phyloP scores from a whole-genome alignment of 2,888 invertebrate genomes.

The Andrena bicolor region DNA sequence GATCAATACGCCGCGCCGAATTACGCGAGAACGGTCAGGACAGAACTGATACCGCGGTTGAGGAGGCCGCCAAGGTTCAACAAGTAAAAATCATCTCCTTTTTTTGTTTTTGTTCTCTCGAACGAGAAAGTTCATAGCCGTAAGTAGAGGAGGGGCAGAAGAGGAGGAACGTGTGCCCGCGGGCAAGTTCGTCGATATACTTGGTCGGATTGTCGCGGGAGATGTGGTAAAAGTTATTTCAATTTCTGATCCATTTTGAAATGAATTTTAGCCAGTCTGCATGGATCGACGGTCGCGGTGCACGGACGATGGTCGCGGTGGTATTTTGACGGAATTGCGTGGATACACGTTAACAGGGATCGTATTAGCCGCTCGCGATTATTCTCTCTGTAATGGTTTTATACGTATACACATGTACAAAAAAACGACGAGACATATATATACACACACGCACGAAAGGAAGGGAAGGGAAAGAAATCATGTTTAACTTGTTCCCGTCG shows the following conservation, averaged over 20 bases:
- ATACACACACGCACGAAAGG: background rate
- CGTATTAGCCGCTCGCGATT: background rate
- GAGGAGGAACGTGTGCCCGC: constrained; percentile 7
- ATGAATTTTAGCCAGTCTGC: constrained; percentile 82
- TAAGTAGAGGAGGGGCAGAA: background rate
- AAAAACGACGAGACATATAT: background rate
- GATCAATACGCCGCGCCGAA: constrained; percentile 79
- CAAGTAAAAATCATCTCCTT: constrained; percentile 68
- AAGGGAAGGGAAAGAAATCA: constrained; percentile 22
- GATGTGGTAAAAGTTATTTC: constrained; percentile 83
- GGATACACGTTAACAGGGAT: constrained; percentile 4
- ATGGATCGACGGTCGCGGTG: constrained; percentile 15
- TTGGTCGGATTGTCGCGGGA: constrained; percentile 39
- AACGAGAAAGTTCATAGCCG: background rate
- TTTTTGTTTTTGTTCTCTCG: background rate
- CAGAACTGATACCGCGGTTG: constrained; percentile 77
- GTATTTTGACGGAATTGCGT: constrained; percentile 54
- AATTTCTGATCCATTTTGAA: constrained; percentile 84
- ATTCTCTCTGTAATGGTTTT: constrained; percentile 25
- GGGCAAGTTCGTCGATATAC: constrained; percentile 51
- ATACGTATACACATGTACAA: constrained; percentile 18
- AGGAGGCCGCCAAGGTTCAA: constrained; percentile 78
- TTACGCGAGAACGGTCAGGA: constrained; percentile 77
- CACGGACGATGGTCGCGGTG: constrained; percentile 24
- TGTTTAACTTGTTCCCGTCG: constrained; percentile 42